phyloP scores from a whole-genome alignment of 1,140 invertebrate species.

The Trichonephila clavipes region DNA sequence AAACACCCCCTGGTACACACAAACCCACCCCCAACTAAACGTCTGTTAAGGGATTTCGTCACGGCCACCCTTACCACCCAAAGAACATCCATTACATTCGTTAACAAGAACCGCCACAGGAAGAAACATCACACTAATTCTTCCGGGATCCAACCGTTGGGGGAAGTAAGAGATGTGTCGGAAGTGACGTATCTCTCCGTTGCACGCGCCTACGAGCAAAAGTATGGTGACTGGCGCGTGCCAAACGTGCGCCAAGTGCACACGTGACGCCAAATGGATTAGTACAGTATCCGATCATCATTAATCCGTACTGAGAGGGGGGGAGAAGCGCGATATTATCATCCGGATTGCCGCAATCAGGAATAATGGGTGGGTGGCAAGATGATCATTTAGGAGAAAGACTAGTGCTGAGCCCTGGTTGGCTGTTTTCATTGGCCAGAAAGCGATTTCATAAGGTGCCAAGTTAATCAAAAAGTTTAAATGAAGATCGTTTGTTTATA shows the following conservation, averaged over 20 bases:
- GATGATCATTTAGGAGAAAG: background rate
- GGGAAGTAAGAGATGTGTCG: background rate
- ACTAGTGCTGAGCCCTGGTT: background rate
- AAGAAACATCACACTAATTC: background rate
- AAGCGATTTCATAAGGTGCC: background rate
- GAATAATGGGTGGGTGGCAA: background rate
- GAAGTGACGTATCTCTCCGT: conserved; percentile 13
- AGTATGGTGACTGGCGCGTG: background rate
- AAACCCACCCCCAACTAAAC: background rate
- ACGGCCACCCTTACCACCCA: background rate
- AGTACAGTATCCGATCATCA: background rate
- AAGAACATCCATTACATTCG: conserved; percentile 45
- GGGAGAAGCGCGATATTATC: conserved; percentile 20
- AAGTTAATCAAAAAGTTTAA: background rate
- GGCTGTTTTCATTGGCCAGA: background rate
- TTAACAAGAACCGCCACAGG: conserved; percentile 22
- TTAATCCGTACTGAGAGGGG: background rate
- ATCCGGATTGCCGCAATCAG: conserved; percentile 10
- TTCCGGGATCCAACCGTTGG: background rate
- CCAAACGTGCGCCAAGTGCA: background rate
- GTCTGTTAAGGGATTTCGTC: conserved; percentile 42
- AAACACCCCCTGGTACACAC: background rate
- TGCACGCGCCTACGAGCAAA: background rate
- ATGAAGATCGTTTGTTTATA: background rate
- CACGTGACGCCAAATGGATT: conserved; percentile 11